phyloP scores from a whole-genome alignment of 2,888 invertebrate species.

The Harpagoxenus sublaevis region DNA sequence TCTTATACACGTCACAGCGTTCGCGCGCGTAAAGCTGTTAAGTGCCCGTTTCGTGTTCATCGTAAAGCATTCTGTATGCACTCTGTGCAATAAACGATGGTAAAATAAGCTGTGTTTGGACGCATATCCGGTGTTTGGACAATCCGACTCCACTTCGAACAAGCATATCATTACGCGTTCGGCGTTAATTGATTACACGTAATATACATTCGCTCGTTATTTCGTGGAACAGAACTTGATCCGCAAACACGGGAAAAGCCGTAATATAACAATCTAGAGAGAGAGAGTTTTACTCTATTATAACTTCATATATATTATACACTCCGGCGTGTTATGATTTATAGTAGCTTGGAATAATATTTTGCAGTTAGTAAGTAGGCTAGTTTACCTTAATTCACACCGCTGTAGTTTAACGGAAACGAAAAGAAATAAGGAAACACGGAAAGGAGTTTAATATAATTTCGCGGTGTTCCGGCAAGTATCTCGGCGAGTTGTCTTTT shows the following conservation, averaged over 20 bases:
- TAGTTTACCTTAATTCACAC: background rate
- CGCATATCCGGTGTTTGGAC: constrained; percentile 46
- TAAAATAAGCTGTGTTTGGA: constrained; percentile 34
- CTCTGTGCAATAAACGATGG: constrained; percentile 27
- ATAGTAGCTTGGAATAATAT: background rate
- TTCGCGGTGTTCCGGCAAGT: background rate
- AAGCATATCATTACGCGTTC: constrained; percentile 21
- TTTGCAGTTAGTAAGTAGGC: background rate
- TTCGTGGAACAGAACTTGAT: constrained; percentile 12
- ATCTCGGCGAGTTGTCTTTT: constrained; percentile 4
- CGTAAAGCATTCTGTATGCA: constrained; percentile 32
- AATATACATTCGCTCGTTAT: constrained; percentile 7
- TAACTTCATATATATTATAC: background rate
- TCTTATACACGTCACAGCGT: background rate
- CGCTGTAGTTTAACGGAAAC: background rate
- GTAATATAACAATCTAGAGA: background rate
- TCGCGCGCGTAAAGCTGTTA: constrained; percentile 23
- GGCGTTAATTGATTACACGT: constrained; percentile 1
- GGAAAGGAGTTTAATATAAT: constrained; percentile 2
- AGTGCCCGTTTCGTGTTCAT: constrained; percentile 31
- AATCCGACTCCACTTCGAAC: constrained; percentile 22
- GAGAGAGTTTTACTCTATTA: background rate
- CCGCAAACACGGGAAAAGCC: background rate
- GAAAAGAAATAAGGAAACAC: background rate
- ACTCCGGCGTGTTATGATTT: background rate